Conservation (phyloP, 2,888 invertebrate genomes). For the Scaptomyza tumidula region DNA sequence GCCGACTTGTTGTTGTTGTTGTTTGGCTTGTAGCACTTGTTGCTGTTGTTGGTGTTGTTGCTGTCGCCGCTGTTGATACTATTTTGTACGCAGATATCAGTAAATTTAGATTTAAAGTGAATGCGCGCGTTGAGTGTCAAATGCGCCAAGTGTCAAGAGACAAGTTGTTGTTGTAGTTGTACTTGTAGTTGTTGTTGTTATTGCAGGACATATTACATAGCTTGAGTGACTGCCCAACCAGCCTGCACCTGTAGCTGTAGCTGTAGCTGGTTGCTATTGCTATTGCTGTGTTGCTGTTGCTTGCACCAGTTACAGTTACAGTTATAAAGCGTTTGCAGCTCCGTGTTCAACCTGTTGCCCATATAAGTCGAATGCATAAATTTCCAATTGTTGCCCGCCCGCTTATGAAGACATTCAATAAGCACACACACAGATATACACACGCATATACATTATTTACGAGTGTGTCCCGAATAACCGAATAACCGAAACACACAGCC, state of each 20-base stretch:
- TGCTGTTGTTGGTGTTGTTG: conserved; percentile 34
- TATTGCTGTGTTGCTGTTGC: conserved; percentile 21
- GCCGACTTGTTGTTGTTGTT: conserved; percentile 47
- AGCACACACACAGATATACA: conserved; percentile 45
- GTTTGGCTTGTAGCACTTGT: conserved; percentile 37
- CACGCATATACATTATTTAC: conserved; percentile 61
- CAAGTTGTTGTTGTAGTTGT: conserved; percentile 55
- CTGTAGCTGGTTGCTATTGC: too few relatives aligned
- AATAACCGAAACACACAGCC: conserved; percentile 32
- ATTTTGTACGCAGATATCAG: conserved; percentile 81
- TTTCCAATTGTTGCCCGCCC: conserved; percentile 78
- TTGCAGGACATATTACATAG: conserved; percentile 75
- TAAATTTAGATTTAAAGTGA: conserved; percentile 82
- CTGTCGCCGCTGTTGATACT: conserved; percentile 78
- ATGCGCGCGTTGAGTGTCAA: conserved; percentile 81
- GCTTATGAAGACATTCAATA: conserved; percentile 81
- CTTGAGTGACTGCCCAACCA: conserved; percentile 48
- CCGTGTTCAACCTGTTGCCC: conserved; percentile 56
- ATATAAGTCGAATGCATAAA: conserved; percentile 75
- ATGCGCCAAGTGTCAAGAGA: conserved; percentile 80
- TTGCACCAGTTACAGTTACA: conserved; percentile 69
- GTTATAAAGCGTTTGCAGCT: conserved; percentile 50
- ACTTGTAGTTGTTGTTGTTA: conserved; percentile 42
- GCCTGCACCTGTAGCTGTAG: conserved; percentile 50
- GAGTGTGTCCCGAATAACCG: conserved; percentile 40